Base-by-base conservation (phyloP, 2,113 vertebrate genomes). In the Corvus cornix region DNA sequence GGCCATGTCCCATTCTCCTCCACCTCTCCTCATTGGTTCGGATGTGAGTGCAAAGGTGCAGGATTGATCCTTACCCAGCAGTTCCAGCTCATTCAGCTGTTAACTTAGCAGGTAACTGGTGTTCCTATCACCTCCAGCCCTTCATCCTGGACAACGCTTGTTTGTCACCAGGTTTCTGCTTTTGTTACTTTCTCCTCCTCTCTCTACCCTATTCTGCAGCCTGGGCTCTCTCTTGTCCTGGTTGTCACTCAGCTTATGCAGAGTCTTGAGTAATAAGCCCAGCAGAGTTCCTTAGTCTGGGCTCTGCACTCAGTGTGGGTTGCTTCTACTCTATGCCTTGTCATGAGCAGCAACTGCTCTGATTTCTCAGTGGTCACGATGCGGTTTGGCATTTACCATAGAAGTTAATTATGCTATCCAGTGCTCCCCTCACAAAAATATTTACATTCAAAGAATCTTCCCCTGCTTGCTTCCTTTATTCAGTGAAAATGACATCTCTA, bases 131-230 rank as follows among this genome's bases (percentile, higher is more conserved):
- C 28, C 48, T 67, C 13, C 37, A 68, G 12, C 41, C 27, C 49
- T 56, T 41, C 43, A 19, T 41, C 33, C 58, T 67, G 28, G 16
- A 28, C 3, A 3, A 2, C 9, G 26, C 37, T 53, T 74, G 41
- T 44, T 84, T 78, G 28, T 79, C 48, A 35, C 30, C 37, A 46
- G 15, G 13, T 83, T 85, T 75, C 43, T 75, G 35, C 37, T 24
- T 15, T 9, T 78, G 37, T 48, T 89, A 16, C 62, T 53, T 49
- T 64, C 8, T 89, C 39, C 27, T 90, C 20, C 17, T 58, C 23
- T 30, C 49, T 49, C 23, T 55, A 14, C 13, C 19, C 5, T 0
- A 0, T 22, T 62, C 66, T 79, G 43, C 18, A 43, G 33, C 16
- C 74, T 3, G 2, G 12, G 13, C 20, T 27, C 43, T 89, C 37